These are phyloP conservation scores for Rissa tridactyla DNA, from an alignment of 2,113 vertebrate genomes.

Conservation along the genomic window DNA sequence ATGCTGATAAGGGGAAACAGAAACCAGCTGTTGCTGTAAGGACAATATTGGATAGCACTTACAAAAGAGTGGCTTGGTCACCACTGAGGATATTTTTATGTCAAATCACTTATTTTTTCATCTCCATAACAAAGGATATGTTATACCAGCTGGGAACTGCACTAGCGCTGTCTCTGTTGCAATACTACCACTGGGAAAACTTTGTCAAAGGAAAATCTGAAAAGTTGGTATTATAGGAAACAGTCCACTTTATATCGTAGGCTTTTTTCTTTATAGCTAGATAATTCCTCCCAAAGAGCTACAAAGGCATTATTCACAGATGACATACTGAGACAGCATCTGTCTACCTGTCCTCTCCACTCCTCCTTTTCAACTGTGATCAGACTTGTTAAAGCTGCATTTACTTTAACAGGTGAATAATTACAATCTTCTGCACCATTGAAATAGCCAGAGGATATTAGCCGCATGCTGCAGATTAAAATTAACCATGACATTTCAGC, in stretches of 20 bases:
- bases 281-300: neutral
- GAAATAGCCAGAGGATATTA: constrained; percentile 28
- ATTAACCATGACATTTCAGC: constrained; percentile 38
- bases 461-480: neutral
- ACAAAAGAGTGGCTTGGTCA: neutral
- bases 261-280: neutral
- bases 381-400: constrained; percentile 3
- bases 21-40: neutral
- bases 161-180: neutral
- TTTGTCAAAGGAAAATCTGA: neutral
- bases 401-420: constrained; percentile 57
- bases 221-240: neutral
- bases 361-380: constrained; percentile 21
- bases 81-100: neutral
- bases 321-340: constrained; percentile 23
- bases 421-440: constrained; percentile 34
- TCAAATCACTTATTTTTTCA: neutral
- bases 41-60: neutral
- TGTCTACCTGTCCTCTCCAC: constrained; percentile 2
- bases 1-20: neutral
- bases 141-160: neutral
- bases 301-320: constrained; percentile 13
- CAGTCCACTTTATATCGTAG: neutral
- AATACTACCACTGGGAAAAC: neutral
- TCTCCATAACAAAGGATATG: neutral